These are phyloP conservation scores for Bembecia ichneumoniformis DNA, from an alignment of 2,888 invertebrate genomes.

Conservation along the genomic window DNA sequence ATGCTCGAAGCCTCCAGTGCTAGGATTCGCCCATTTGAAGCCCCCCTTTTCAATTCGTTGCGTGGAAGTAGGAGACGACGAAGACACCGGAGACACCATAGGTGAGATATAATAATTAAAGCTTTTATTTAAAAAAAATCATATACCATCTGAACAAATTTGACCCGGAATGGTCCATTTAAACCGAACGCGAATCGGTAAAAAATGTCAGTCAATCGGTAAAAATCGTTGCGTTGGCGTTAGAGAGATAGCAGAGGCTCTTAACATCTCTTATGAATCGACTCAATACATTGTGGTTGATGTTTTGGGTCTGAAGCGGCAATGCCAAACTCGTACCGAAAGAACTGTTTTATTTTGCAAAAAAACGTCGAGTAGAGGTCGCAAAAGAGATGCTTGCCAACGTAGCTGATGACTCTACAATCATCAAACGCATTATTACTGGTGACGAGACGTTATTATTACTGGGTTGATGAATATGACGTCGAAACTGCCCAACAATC, in stretches of 20 bases:
- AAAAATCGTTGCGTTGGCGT: no score
- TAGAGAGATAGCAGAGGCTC: no score
- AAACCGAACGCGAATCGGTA: no score
- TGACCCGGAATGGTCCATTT: no score
- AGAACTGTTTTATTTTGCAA: neutral
- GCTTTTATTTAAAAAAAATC: no score
- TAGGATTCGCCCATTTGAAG: slow-evolving; percentile 96
- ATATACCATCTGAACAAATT: no score
- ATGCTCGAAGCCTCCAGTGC: slow-evolving; percentile 95
- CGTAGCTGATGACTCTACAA: neutral
- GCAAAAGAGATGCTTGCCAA: neutral
- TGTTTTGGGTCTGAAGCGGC: neutral
- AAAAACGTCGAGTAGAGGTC: neutral
- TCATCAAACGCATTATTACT: no score
- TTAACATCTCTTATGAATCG: no score
- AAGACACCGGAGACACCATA: slow-evolving; percentile 90
- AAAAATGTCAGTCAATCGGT: no score
- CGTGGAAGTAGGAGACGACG: slow-evolving; percentile 98
- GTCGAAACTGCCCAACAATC: no score
- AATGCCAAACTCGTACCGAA: neutral
- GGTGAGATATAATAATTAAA: slow-evolving; percentile 53
- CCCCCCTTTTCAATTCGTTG: slow-evolving; percentile 99
- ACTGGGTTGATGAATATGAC: neutral
- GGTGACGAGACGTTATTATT: neutral
- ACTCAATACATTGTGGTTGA: neutral